Conservation (phyloP, 1,140 invertebrate genomes). For the Cydia amplana region DNA sequence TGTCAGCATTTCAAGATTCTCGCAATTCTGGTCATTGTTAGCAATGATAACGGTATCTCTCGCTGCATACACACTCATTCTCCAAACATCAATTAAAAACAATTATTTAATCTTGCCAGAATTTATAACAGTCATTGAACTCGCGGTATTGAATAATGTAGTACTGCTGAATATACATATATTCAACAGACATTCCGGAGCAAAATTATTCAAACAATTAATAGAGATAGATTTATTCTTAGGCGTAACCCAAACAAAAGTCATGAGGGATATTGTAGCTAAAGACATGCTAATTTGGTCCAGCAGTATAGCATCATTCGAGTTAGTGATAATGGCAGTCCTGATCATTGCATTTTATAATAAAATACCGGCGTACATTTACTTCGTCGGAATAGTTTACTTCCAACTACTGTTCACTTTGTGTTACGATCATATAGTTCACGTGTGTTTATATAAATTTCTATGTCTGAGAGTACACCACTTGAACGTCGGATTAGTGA, state of each 20-base stretch:
- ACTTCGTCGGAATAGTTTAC: constrained; percentile 42
- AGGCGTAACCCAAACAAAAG: constrained; percentile 51
- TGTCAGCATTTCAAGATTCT: constrained; percentile 27
- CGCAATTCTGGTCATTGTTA: not conserved
- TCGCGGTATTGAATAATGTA: constrained; percentile 36
- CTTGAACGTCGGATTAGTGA: constrained; percentile 58
- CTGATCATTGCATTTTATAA: constrained; percentile 37
- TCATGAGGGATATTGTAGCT: constrained; percentile 49
- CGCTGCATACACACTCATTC: not conserved
- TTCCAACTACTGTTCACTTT: constrained; percentile 44
- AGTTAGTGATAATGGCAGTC: constrained; percentile 34
- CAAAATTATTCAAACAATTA: constrained; percentile 40
- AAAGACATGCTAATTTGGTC: constrained; percentile 34
- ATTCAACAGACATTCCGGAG: constrained; percentile 40
- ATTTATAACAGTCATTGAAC: constrained; percentile 37
- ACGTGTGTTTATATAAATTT: constrained; percentile 41
- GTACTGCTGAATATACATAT: constrained; percentile 45
- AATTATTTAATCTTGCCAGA: constrained; percentile 42
- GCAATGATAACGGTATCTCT: not conserved
- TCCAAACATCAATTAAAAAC: constrained; percentile 27
- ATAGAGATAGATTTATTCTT: constrained; percentile 54
- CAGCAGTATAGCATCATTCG: constrained; percentile 29
- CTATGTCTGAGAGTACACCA: constrained; percentile 50
- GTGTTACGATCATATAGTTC: constrained; percentile 47
- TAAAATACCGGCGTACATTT: constrained; percentile 35